Evolutionary conservation across 2,888 invertebrate species (phyloP), one percentile per base, ranked within the genome.

Genomic region (Acanthosepion pharaonis): DNA sequence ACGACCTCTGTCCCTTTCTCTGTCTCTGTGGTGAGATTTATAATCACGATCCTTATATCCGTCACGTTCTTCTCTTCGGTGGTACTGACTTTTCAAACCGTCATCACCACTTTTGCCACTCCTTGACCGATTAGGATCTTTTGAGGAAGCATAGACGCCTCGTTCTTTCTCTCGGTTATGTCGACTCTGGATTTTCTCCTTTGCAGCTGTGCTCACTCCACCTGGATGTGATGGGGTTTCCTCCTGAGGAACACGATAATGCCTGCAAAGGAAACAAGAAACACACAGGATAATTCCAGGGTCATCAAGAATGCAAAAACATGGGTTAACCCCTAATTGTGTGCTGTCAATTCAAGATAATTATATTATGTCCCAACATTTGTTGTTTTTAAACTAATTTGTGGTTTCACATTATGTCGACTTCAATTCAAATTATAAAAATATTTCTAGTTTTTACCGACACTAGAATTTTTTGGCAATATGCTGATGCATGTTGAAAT

Each of bases 211-310:
- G 55, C 98, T 98, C 49, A 99, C 98, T 11, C 99, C 99, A 9
- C 99, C 99, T 0, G 99, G 99, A 97, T 99, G 98, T 0, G 99
- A 98, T 0, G 99, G 99, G 0, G 99, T 99, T 97, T 99, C 99
- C 96, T 98, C 98, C 96, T 98, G 98, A 25, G 98, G 98, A 94
- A 98, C 98, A 94, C 99, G 98, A 96, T 99, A 98, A 97, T 98
- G 98, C 95, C 97, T 97, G 96, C 42, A 95, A 91, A 94, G 78
- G 94, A 78, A 3, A 78, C 0, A 78, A n/a, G n/a, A 78, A 78
- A 78, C 8, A 64, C 25, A 64, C 25, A 5, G 51, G 15, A 55
- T 6, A 55, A 55, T 55, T 20, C 20, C 1, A 55, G 15, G 4
- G 4, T 55, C 20, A 55, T 18, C 55, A 55, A 55, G 20, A 55